Evolutionary conservation across 1,140 invertebrate species (phyloP).

Genomic region (Araneus ventricosus): DNA sequence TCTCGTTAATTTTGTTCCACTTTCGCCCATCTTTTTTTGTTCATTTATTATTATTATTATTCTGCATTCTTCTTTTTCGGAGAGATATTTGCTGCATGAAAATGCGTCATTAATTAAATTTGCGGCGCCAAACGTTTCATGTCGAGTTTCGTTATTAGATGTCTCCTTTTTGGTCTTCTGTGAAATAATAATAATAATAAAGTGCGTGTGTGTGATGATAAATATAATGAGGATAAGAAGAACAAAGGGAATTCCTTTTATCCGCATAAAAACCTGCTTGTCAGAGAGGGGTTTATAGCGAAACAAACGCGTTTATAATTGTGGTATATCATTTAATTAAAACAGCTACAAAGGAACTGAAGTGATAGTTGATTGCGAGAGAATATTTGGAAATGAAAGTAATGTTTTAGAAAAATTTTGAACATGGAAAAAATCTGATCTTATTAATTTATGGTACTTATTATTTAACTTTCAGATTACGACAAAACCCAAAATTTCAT

Average conservation of each 20-base stretch:
- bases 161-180: not conserved
- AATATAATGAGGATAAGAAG: slow-evolving; percentile 27
- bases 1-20: slow-evolving; percentile 50
- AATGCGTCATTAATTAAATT: slow-evolving; percentile 63
- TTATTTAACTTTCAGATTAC: too few species aligned
- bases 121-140: slow-evolving; percentile 52
- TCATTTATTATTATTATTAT: not conserved
- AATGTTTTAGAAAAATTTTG: too few species aligned
- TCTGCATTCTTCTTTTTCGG: not conserved
- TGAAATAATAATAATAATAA: not conserved
- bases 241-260: not conserved
- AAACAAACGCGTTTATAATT: slow-evolving; percentile 41
- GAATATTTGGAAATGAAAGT: too few species aligned
- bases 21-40: slow-evolving; percentile 7
- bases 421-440: too few species aligned
- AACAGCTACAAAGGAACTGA: not conserved
- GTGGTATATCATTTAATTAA: slow-evolving; percentile 49
- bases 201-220: slow-evolving; percentile 1
- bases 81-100: not conserved
- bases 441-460: too few species aligned
- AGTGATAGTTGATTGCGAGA: not conserved
- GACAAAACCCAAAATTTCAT: too few species aligned
- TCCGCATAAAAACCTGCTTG: too few species aligned
- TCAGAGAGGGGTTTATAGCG: not conserved
- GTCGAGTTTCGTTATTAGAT: slow-evolving; percentile 44